Evolutionary conservation across 2,888 invertebrate species (phyloP).

Genomic region (Sinopyrophorus schimmeli): DNA sequence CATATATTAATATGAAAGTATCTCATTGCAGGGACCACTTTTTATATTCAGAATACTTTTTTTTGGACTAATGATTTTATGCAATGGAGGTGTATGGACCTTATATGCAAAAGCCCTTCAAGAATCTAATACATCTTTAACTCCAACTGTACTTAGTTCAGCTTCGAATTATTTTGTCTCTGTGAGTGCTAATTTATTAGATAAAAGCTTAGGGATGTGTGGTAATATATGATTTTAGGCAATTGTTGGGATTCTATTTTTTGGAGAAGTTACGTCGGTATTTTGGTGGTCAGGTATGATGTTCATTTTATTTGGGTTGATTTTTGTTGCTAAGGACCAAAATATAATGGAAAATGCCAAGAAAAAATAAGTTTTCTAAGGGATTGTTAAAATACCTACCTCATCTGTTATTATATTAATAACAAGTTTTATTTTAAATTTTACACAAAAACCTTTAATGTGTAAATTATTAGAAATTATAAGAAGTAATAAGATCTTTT

Average conservation of each 20-base stretch:
- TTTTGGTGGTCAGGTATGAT: constrained; percentile 74
- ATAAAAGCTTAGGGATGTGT: neutral
- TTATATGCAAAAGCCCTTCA: constrained; percentile 67
- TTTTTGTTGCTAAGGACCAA: constrained; percentile 60
- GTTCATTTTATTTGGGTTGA: constrained; percentile 70
- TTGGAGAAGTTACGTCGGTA: constrained; percentile 69
- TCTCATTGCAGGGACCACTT: constrained; percentile 47
- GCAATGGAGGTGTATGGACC: constrained; percentile 65
- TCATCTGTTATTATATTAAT: too few relatives aligned
- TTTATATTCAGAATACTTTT: constrained; percentile 49
- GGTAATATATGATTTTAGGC: constrained; percentile 62
- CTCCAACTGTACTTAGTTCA: constrained; percentile 66
- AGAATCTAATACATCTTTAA: constrained; percentile 61
- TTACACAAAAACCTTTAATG: too few relatives aligned
- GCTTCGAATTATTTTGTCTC: constrained; percentile 67
- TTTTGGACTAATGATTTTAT: constrained; percentile 60
- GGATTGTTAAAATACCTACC: too few relatives aligned
- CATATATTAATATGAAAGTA: constrained; percentile 6
- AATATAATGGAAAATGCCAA: constrained; percentile 3
- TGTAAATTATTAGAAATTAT: too few relatives aligned
- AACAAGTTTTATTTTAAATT: too few relatives aligned
- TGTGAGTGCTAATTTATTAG: constrained; percentile 50
- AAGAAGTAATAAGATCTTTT: too few relatives aligned
- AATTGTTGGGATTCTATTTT: constrained; percentile 68
- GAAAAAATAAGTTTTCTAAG: constrained; percentile 4